Conservation (phyloP, 2,113 vertebrate species). For the Salvelinus alpinus region DNA sequence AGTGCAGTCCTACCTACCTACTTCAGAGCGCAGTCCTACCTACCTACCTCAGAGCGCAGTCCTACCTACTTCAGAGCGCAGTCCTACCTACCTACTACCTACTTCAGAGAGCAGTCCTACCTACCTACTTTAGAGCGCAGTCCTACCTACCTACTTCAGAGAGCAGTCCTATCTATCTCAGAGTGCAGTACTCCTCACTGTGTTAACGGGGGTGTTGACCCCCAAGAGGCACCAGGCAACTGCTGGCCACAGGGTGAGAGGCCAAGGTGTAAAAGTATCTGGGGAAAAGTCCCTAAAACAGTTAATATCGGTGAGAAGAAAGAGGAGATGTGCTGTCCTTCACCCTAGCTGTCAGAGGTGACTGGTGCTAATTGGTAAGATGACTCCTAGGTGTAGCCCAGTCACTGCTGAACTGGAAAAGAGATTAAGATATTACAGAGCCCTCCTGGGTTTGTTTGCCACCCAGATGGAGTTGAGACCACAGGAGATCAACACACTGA, state of each 20-base stretch:
- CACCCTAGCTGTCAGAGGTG: slow-evolving; percentile 42
- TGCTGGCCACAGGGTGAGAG: slow-evolving; percentile 50
- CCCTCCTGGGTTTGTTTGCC: slow-evolving; percentile 17
- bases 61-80: too few relatives aligned
- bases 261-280: slow-evolving; percentile 60
- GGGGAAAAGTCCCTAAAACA: slow-evolving; percentile 63
- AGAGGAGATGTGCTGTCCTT: slow-evolving; percentile 44
- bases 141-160: too few relatives aligned
- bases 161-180: too few relatives aligned
- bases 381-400: slow-evolving; percentile 49
- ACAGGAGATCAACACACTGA: neutral
- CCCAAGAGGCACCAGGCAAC: neutral
- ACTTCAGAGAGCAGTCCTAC: too few relatives aligned
- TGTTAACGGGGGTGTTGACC: neutral
- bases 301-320: slow-evolving; percentile 45
- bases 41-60: too few relatives aligned
- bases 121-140: too few relatives aligned
- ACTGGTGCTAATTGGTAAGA: slow-evolving; percentile 66
- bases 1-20: too few relatives aligned
- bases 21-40: too few relatives aligned
- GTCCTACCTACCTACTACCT: too few relatives aligned
- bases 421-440: slow-evolving; percentile 40
- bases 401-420: slow-evolving; percentile 54
- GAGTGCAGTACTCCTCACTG: neutral
- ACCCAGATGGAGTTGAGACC: slow-evolving; percentile 13